Conservation (phyloP, 2,888 invertebrate species). For the Parnassius orleans region DNA sequence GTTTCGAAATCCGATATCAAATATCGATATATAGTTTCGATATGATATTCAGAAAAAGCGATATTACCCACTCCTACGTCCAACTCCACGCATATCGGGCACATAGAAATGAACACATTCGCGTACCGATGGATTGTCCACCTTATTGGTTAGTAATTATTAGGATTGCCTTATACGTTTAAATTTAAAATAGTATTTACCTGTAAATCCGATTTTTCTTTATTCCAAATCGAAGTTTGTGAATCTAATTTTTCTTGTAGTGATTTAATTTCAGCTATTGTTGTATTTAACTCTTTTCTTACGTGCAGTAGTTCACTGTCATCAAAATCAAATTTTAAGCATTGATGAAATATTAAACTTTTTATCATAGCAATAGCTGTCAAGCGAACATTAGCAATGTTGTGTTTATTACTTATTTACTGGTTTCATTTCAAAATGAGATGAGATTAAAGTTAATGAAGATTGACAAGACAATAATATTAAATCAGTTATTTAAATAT, state of each 20-base stretch:
- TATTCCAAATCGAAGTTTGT: conserved; percentile 86
- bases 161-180: too few species aligned
- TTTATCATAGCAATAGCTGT: too few species aligned
- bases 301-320: conserved; percentile 82
- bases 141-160: too few species aligned
- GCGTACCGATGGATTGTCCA: too few species aligned
- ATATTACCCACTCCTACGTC: too few species aligned
- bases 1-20: too few species aligned
- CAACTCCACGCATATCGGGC: too few species aligned
- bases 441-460: conserved; percentile 4
- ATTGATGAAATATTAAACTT: too few species aligned
- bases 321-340: conserved; percentile 27
- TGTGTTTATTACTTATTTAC: background rate
- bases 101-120: too few species aligned
- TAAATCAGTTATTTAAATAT: conserved; percentile 1
- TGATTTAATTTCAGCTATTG: conserved; percentile 83
- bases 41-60: too few species aligned
- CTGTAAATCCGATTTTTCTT: conserved; percentile 86
- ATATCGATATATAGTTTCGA: too few species aligned
- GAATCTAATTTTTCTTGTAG: conserved; percentile 83
- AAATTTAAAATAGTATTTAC: conserved; percentile 51
- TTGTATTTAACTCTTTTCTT: conserved; percentile 82
- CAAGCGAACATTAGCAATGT: too few species aligned
- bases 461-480: background rate
- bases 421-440: background rate